Evolutionary conservation across 2,797 vertebrate species (phyloP), one percentile per base, ranked within the genome.

Genomic region (Bovichtus diacanthus): DNA sequence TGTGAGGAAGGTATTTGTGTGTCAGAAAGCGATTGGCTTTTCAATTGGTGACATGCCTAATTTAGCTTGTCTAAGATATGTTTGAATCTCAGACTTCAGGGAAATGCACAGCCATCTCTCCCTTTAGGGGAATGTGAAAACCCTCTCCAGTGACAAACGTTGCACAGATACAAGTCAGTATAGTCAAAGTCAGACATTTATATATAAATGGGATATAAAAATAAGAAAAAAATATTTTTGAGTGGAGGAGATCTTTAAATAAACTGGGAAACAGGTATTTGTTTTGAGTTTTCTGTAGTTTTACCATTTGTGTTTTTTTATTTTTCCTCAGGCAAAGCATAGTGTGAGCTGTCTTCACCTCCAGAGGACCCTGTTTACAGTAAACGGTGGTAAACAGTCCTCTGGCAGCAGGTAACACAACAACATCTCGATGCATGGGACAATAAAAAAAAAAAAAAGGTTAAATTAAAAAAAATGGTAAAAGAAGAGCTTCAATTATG

Each of bases 361-460:
- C 15, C 39, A 66, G 31, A 66, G n/a, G 34, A 61, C 4, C 18
- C 15, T 64, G 53, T 66, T 76, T 27, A 50, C 29, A 61, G 36
- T 78, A 44, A 68, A 43, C 21, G 53, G 44, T 12, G 31, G 19
- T 43, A 12, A 53, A 59, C 29, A 38, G 11, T 55, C 18, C 39
- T 59, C 29, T 59, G 44, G 16, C 23, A 64, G 46, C 36, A 59
- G 10, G 12, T n/a, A 51, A 51, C 16, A 64, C 34, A 47, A 21
- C 6, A 19, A 46, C 4, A 4, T 54, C 1, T 41, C 44, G 13
- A 70, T 34, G 29, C 44, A 71, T 4, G 18, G 5, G 2, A 19
- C 23, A 15, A 70, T 34, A n/a, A n/a, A n/a, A n/a, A n/a, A n/a
- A n/a, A n/a, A n/a, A 43, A 41, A 6, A 23, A 59, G 27, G 9